phyloP scores from a whole-genome alignment of 2,797 vertebrate genomes.

The Chaetophractus vellerosus region DNA sequence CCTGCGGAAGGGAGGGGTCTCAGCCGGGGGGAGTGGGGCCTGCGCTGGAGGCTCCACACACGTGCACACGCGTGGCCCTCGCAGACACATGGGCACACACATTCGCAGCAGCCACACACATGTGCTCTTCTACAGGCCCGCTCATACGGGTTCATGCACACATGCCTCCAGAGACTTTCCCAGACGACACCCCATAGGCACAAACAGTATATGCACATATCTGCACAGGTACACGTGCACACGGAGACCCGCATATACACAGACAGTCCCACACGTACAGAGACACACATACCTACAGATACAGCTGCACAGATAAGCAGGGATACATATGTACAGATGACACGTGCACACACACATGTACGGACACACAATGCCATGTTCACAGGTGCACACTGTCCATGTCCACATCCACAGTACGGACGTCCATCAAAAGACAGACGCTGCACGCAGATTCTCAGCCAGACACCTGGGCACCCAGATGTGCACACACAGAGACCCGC shows the following conservation, averaged over 20 bases:
- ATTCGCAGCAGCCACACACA: fast-evolving
- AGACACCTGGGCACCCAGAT: too few species aligned
- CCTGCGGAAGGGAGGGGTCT: constrained; percentile 85
- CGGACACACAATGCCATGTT: not conserved
- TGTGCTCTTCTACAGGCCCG: not conserved
- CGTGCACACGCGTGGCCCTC: fast-evolving
- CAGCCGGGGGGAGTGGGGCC: constrained; percentile 16
- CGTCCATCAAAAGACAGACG: not conserved
- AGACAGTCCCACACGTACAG: not conserved
- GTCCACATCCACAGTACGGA: not conserved
- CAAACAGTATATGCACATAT: fast-evolving
- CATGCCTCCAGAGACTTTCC: not conserved
- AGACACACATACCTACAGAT: not conserved
- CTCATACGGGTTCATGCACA: not conserved
- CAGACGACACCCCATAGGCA: not conserved
- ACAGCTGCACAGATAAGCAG: not conserved
- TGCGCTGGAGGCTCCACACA: not conserved
- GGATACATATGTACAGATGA: not conserved
- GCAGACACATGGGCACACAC: fast-evolving
- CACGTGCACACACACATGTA: not conserved
- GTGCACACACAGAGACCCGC: not conserved
- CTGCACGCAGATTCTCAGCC: not conserved
- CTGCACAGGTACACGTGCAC: not conserved
- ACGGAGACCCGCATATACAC: not conserved
- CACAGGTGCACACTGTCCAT: not conserved